phyloP scores from a whole-genome alignment of 2,113 vertebrate species.

The Tupaia tana region DNA sequence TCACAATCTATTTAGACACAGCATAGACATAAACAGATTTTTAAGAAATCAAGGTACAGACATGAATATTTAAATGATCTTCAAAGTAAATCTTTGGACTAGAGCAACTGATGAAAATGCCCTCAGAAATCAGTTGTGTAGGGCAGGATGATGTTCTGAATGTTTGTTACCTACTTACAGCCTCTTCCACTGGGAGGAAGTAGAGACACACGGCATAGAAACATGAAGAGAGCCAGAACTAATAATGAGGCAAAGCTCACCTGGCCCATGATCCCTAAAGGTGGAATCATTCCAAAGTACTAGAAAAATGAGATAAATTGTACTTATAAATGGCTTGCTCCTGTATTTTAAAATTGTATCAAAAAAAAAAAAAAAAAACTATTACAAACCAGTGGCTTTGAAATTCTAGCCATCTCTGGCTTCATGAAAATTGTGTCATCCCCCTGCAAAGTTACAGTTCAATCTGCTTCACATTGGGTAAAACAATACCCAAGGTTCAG shows the following conservation, averaged over 20 bases:
- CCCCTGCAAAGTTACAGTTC: conserved; percentile 34
- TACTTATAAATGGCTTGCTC: background rate
- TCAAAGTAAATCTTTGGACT: background rate
- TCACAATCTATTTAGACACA: background rate
- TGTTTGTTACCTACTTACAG: background rate
- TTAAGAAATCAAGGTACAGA: background rate
- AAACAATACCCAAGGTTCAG: conserved; percentile 58
- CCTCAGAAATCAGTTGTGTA: background rate
- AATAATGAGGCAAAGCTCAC: background rate
- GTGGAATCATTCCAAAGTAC: conserved; percentile 40
- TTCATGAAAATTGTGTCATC: conserved; percentile 16
- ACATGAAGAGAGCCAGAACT: background rate
- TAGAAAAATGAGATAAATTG: background rate
- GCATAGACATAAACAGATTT: background rate
- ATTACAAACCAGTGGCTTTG: background rate
- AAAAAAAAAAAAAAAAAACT: conserved; percentile 29
- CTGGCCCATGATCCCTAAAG: background rate
- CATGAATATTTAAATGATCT: conserved; percentile 3
- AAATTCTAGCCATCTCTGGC: conserved; percentile 33
- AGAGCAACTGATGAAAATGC: background rate
- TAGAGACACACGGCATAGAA: background rate
- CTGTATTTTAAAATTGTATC: background rate
- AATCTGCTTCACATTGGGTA: conserved; percentile 25
- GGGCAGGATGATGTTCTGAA: background rate
- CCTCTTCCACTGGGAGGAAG: background rate